Evolutionary conservation across 92 coral and sea anemone genomes (phyloP).

Genomic region (Parazoanthus darwini): DNA sequence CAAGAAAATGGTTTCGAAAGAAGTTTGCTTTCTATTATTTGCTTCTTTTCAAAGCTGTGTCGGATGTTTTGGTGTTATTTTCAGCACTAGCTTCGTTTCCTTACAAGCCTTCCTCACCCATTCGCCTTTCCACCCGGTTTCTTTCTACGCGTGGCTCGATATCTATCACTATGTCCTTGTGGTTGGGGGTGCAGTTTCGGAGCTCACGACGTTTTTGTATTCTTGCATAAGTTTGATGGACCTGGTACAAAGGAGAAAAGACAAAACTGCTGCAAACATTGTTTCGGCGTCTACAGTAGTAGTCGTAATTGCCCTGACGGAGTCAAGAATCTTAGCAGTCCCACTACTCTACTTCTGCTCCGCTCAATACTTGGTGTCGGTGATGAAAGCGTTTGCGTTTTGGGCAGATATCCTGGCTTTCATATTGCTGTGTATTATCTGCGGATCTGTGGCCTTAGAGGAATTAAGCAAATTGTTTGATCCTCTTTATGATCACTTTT

Average conservation of each 20-base stretch:
- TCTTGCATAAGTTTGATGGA: background rate
- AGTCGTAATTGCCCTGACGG: background rate
- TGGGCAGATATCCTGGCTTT: background rate
- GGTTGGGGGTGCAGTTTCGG: background rate
- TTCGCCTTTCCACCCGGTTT: background rate
- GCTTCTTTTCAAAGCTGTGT: slow-evolving; percentile 11
- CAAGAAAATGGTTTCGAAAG: background rate
- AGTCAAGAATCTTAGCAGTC: background rate
- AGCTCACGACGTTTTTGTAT: background rate
- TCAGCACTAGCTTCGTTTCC: slow-evolving; percentile 8
- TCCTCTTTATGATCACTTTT: background rate
- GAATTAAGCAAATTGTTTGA: background rate
- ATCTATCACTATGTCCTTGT: background rate
- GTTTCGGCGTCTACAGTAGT: background rate
- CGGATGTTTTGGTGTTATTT: background rate
- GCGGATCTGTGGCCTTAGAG: background rate
- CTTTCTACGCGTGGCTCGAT: slow-evolving; percentile 12
- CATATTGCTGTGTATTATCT: background rate
- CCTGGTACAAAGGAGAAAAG: background rate
- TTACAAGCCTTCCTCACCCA: background rate
- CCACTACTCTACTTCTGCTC: background rate
- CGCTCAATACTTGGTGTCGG: background rate
- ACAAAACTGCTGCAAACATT: background rate
- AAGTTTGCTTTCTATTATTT: background rate
- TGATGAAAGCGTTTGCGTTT: background rate